A percentile compares a stretch with the other conserved stretches of the same genome.
Evolutionary conservation across 2,113 vertebrate genomes (phyloP).

Genomic region (Clarias magur): DNA sequence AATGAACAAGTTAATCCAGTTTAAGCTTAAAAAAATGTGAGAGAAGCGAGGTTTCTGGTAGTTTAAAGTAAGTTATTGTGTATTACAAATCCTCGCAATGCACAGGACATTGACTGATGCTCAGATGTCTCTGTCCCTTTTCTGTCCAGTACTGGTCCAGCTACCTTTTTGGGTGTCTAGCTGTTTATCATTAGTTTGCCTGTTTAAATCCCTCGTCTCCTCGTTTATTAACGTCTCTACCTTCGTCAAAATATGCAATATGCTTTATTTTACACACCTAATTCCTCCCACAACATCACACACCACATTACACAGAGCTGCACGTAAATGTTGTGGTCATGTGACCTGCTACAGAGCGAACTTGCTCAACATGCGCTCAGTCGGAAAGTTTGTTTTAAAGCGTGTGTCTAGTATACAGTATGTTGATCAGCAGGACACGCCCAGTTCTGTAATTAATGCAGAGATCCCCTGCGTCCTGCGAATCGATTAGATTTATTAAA

Average conservation of each 20-base stretch:
- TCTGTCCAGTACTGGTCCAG: background rate
- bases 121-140: background rate
- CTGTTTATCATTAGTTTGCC: background rate
- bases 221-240: background rate
- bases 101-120: background rate
- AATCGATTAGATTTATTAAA: background rate
- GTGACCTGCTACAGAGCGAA: too few species aligned
- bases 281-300: background rate
- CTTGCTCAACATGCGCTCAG: too few species aligned
- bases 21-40: too few species aligned
- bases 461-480: background rate
- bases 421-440: background rate
- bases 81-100: background rate
- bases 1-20: too few species aligned
- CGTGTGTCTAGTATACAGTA: background rate
- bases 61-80: background rate
- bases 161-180: background rate
- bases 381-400: background rate
- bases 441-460: background rate
- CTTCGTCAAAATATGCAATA: background rate
- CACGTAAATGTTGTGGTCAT: background rate
- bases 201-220: background rate
- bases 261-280: background rate
- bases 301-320: background rate
- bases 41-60: too few species aligned